Conservation (phyloP, 2,113 vertebrate species). For the Nothocercus nigrocapillus region DNA sequence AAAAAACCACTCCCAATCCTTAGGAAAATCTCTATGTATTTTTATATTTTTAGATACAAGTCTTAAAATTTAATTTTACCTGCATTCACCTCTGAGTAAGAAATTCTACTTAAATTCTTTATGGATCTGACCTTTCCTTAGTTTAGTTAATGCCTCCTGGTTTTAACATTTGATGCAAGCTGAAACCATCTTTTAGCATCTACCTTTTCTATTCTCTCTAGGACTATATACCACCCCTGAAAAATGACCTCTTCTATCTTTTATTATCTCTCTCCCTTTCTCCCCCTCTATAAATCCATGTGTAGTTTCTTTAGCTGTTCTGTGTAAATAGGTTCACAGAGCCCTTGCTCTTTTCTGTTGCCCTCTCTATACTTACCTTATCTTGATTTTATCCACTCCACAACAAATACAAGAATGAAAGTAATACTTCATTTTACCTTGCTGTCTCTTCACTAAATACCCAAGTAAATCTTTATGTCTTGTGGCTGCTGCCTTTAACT, state of each 20-base stretch:
- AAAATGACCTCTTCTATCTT: not conserved
- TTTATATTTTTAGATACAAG: not conserved
- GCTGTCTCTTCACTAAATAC: not conserved
- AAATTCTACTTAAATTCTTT: not conserved
- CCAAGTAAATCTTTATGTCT: not conserved
- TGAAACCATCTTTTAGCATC: not conserved
- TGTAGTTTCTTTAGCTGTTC: not conserved
- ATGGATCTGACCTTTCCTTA: not conserved
- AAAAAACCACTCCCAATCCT: not conserved
- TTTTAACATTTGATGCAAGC: not conserved
- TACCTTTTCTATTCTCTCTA: not conserved
- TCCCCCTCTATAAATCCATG: not conserved
- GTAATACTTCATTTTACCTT: not conserved
- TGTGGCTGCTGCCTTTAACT: not conserved
- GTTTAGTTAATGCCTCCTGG: not conserved
- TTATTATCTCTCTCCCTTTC: not conserved
- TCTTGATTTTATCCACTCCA: not conserved
- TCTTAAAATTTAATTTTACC: not conserved
- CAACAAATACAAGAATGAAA: not conserved
- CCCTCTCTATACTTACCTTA: not conserved
- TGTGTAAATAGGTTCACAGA: not conserved
- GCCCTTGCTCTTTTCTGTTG: not conserved
- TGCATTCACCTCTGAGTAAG: not conserved
- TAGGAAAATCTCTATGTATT: not conserved
- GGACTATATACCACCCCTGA: not conserved